Conservation (phyloP, 2,888 invertebrate genomes). For the Parnassius glacialis region DNA sequence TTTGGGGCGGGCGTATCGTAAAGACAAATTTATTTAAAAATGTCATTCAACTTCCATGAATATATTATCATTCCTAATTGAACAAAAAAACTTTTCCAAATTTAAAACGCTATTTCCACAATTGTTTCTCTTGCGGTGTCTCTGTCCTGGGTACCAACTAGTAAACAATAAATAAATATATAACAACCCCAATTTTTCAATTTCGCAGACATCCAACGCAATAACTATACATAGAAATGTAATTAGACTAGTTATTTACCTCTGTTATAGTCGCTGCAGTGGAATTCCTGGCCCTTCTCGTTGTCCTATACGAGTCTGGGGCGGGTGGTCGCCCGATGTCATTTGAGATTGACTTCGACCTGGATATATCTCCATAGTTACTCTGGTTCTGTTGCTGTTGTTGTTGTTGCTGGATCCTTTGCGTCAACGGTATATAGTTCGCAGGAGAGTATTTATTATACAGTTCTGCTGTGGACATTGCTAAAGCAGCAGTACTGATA, state of each 20-base stretch:
- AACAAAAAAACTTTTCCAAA: too few relatives aligned
- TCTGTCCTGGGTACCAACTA: too few relatives aligned
- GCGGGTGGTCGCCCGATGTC: conserved; percentile 79
- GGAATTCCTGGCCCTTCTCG: conserved; percentile 62
- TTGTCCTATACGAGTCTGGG: conserved; percentile 52
- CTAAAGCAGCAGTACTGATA: conserved; percentile 74
- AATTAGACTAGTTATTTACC: conserved; percentile 43
- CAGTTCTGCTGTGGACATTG: conserved; percentile 84
- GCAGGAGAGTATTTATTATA: conserved; percentile 89
- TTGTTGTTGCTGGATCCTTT: conserved; percentile 57
- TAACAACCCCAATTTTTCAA: conserved; percentile 13
- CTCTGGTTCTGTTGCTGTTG: conserved; percentile 47
- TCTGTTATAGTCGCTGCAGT: conserved; percentile 61
- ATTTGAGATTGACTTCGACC: conserved; percentile 81
- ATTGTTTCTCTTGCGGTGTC: too few relatives aligned
- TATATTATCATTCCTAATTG: too few relatives aligned
- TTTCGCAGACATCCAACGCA: conserved; percentile 54
- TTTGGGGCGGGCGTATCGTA: too few relatives aligned
- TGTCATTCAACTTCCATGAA: too few relatives aligned
- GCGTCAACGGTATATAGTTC: conserved; percentile 84
- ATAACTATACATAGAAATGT: conserved; percentile 27
- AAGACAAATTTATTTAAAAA: too few relatives aligned
- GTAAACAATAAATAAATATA: too few relatives aligned
- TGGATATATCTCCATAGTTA: conserved; percentile 60
- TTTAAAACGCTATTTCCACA: too few relatives aligned